A percentile compares a stretch with the other conserved stretches of the same genome.
Conservation (phyloP, 2,888 invertebrate genomes). For the Sminthurinus aureus region DNA sequence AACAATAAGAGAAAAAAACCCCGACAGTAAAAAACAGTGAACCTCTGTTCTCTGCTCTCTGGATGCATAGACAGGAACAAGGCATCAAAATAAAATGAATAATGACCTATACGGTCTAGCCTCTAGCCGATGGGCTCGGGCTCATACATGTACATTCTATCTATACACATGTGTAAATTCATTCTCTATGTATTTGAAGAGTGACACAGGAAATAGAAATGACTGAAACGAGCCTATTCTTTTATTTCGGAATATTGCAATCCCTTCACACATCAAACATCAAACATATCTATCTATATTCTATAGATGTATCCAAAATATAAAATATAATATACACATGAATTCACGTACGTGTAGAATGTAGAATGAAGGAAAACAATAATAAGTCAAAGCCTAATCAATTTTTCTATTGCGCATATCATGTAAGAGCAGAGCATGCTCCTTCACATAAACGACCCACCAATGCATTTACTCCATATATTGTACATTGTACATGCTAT, state of each 20-base stretch:
- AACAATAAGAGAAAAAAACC: neutral
- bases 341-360: neutral
- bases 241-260: slow-evolving; percentile 22
- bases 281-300: neutral
- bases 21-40: neutral
- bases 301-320: no score
- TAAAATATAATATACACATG: neutral
- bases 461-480: no score
- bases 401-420: neutral
- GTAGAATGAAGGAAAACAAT: neutral
- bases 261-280: slow-evolving; percentile 5
- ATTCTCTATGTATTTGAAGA: slow-evolving; percentile 23
- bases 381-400: slow-evolving; percentile 21
- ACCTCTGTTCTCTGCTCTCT: neutral
- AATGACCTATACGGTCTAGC: slow-evolving; percentile 43
- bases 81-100: slow-evolving; percentile 48
- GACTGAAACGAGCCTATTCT: slow-evolving; percentile 43
- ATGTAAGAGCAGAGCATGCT: neutral
- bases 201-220: slow-evolving; percentile 51
- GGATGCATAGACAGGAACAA: slow-evolving; percentile 36
- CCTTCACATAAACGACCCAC: no score
- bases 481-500: no score
- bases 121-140: slow-evolving; percentile 29
- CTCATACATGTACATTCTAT: slow-evolving; percentile 51
- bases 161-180: neutral